phyloP scores from a whole-genome alignment of 2,797 vertebrate genomes.

The Malurus splendens region DNA sequence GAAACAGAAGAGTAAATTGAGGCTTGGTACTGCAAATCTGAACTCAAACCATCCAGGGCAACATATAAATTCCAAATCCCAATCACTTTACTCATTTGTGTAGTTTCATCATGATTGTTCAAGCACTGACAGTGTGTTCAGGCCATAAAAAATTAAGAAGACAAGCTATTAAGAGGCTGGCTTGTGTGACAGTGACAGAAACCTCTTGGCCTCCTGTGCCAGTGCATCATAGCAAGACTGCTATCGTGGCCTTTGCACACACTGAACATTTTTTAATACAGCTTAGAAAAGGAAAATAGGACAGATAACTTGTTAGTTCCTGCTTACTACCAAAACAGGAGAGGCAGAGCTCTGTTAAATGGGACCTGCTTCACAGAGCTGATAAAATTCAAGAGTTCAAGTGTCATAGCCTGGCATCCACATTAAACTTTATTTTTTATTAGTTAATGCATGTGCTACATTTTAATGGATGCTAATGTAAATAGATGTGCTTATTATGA shows the following conservation, averaged over 20 bases:
- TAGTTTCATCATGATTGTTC: conserved; percentile 43
- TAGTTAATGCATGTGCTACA: not conserved
- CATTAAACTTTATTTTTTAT: conserved; percentile 44
- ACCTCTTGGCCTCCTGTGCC: not conserved
- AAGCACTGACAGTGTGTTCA: not conserved
- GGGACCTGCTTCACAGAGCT: not conserved
- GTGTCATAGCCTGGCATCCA: conserved; percentile 18
- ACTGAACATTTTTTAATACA: not conserved
- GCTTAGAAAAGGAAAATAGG: not conserved
- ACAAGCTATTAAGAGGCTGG: not conserved
- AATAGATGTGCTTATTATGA: conserved; percentile 56
- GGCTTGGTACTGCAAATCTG: not conserved
- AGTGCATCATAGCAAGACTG: not conserved
- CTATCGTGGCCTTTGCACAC: rapidly evolving
- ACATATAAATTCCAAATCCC: conserved; percentile 22
- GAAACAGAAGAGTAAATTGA: conserved; percentile 8
- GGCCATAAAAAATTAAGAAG: not conserved
- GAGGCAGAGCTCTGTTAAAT: not conserved
- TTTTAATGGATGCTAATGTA: conserved; percentile 59
- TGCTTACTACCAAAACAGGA: not conserved
- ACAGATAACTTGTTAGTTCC: not conserved
- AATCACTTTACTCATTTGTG: conserved; percentile 4
- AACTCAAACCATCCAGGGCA: not conserved
- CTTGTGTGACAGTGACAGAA: not conserved
- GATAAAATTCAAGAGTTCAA: conserved; percentile 43